Evolutionary conservation across 1,140 invertebrate genomes (phyloP).

Genomic region (Babylonia areolata): DNA sequence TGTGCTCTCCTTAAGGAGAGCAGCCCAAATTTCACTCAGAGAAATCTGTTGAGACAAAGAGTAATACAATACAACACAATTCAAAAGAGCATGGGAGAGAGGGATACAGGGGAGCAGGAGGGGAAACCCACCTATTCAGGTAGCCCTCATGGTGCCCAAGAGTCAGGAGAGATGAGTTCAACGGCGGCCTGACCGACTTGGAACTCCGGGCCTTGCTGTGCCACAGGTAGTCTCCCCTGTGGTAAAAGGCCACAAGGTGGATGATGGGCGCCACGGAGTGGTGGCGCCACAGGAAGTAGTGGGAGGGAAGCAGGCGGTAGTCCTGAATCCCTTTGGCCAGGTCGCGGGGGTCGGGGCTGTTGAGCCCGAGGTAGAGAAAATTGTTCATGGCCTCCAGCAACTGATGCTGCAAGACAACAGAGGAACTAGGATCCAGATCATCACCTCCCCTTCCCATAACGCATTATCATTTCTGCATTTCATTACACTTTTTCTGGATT

Average conservation of each 20-base stretch:
- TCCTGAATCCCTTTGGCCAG: background rate
- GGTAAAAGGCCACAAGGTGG: slow-evolving; percentile 66
- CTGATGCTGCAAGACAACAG: slow-evolving; percentile 1
- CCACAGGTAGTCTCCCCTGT: slow-evolving; percentile 57
- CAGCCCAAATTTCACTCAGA: no score
- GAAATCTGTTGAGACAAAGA: no score
- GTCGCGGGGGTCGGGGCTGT: slow-evolving; percentile 39
- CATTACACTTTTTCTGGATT: no score
- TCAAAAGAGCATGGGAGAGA: background rate
- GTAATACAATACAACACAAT: background rate
- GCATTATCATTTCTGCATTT: no score
- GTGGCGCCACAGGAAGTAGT: slow-evolving; percentile 48
- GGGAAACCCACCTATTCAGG: slow-evolving; percentile 60
- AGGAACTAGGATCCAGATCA: no score
- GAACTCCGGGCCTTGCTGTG: slow-evolving; percentile 43
- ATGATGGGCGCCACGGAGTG: slow-evolving; percentile 48
- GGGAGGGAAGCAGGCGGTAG: slow-evolving; percentile 46
- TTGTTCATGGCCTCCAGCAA: background rate
- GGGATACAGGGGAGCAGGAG: no score
- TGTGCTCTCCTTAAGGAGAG: no score
- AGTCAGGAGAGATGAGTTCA: slow-evolving; percentile 23
- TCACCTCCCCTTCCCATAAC: no score
- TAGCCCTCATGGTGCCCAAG: slow-evolving; percentile 55
- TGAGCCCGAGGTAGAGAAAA: background rate
- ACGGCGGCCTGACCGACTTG: slow-evolving; percentile 23